Conservation (phyloP, 1,140 invertebrate genomes). For the Chymomyza costata region DNA sequence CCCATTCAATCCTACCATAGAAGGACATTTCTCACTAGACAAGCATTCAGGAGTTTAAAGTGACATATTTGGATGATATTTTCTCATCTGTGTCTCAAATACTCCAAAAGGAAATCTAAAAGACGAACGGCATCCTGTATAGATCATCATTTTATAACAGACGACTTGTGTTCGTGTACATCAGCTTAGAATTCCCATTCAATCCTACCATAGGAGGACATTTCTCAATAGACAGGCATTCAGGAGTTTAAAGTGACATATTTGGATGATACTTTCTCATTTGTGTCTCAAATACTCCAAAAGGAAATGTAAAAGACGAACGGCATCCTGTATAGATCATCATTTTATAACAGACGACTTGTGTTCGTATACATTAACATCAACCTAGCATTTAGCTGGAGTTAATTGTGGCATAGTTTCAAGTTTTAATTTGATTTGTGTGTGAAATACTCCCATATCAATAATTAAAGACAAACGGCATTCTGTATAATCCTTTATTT, state of each 20-base stretch:
- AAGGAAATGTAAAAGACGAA: slow-evolving; percentile 16
- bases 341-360: slow-evolving; percentile 31
- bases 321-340: slow-evolving; percentile 28
- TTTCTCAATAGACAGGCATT: slow-evolving; percentile 8
- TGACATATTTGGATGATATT: slow-evolving; percentile 3
- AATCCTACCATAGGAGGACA: too few species aligned
- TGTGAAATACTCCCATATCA: slow-evolving; percentile 25
- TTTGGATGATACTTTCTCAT: not conserved
- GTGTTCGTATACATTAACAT: slow-evolving; percentile 12
- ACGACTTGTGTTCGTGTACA: slow-evolving; percentile 19
- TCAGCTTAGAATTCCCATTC: not conserved
- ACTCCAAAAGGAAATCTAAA: slow-evolving; percentile 3
- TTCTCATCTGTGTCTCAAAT: slow-evolving; percentile 11
- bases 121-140: slow-evolving; percentile 22
- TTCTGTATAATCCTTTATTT: slow-evolving; percentile 22
- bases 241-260: slow-evolving; percentile 27
- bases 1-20: too few species aligned
- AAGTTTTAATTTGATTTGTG: not conserved
- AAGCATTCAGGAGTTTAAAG: slow-evolving; percentile 8
- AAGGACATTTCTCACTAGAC: too few species aligned
- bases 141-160: slow-evolving; percentile 12
- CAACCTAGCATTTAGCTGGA: slow-evolving; percentile 7
- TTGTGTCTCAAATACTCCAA: slow-evolving; percentile 19
- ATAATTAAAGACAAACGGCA: slow-evolving; percentile 17
- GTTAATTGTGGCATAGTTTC: slow-evolving; percentile 19